Conservation (phyloP, 35 echinoderm and acorn worm genomes). For the Ophiothrix spiculata region DNA sequence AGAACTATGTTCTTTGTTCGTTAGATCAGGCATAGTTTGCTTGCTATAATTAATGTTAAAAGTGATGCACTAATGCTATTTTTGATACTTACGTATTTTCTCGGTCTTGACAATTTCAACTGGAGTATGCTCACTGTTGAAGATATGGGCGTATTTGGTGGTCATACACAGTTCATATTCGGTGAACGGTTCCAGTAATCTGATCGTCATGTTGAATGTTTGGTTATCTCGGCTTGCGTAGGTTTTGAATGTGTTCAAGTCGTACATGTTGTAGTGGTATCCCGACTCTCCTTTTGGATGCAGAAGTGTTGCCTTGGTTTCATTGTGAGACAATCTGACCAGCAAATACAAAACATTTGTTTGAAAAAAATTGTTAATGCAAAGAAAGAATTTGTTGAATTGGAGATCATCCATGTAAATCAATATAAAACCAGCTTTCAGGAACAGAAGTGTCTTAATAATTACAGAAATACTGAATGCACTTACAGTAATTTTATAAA, state of each 20-base stretch:
- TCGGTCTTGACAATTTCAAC: slow-evolving; percentile 41
- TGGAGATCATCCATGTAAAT: no score
- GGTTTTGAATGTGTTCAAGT: slow-evolving; percentile 45
- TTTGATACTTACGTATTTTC: slow-evolving; percentile 49
- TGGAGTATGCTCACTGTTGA: slow-evolving; percentile 40
- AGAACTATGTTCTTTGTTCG: no score
- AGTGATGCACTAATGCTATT: no score
- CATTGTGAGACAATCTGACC: slow-evolving; percentile 24
- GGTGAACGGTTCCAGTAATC: slow-evolving; percentile 40
- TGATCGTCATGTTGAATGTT: slow-evolving; percentile 24
- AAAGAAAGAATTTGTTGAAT: no score
- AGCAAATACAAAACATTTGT: no score
- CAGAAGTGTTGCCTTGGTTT: slow-evolving; percentile 22
- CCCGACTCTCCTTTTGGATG: slow-evolving; percentile 5
- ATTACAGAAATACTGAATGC: no score
- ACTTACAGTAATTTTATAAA: no score
- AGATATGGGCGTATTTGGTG: slow-evolving; percentile 37
- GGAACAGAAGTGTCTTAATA: no score
- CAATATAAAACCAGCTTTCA: no score
- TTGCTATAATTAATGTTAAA: no score
- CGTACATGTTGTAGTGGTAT: slow-evolving; percentile 60
- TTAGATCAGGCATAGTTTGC: no score
- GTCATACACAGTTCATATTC: slow-evolving; percentile 68
- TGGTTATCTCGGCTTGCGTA: slow-evolving; percentile 56
- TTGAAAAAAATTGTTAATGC: no score